Evolutionary conservation across 30 jellyfish, hydroid and myxozoan species (phyloP).

Genomic region (Aurelia sp.): DNA sequence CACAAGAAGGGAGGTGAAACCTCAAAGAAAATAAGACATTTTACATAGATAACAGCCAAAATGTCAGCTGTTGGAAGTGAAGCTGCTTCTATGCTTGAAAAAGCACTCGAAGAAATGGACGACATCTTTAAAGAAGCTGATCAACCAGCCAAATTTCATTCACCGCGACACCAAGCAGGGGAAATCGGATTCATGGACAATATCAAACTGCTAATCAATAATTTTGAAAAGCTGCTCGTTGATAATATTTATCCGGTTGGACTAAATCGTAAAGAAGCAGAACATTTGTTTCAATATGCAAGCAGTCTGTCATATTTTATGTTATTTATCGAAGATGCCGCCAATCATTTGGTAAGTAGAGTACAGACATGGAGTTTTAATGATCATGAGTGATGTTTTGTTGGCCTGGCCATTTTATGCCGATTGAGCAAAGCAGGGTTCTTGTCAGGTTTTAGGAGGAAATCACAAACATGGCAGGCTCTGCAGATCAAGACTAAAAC

Average conservation of each 20-base stretch:
- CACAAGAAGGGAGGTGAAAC: background rate
- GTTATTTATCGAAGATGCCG: slow-evolving; percentile 68
- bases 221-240: slow-evolving; percentile 70
- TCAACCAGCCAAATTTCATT: slow-evolving; percentile 45
- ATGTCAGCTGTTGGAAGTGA: slow-evolving; percentile 99
- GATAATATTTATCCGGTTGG: slow-evolving; percentile 66
- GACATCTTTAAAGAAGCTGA: slow-evolving; percentile 86
- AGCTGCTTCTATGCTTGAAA: slow-evolving; percentile 98
- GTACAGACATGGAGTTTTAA: slow-evolving; percentile 26
- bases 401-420: no score
- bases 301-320: slow-evolving; percentile 63
- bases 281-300: slow-evolving; percentile 40
- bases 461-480: no score
- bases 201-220: slow-evolving; percentile 60
- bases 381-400: no score
- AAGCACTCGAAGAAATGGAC: slow-evolving; percentile 98
- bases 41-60: slow-evolving; percentile 10
- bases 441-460: no score
- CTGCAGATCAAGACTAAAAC: no score
- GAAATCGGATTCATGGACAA: slow-evolving; percentile 20
- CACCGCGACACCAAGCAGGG: slow-evolving; percentile 32
- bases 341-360: slow-evolving; percentile 79
- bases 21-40: background rate
- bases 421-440: no score
- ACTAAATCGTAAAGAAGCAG: slow-evolving; percentile 50